Base-by-base conservation (phyloP, 2,797 vertebrate genomes). In the Sebastes matsubarae region DNA sequence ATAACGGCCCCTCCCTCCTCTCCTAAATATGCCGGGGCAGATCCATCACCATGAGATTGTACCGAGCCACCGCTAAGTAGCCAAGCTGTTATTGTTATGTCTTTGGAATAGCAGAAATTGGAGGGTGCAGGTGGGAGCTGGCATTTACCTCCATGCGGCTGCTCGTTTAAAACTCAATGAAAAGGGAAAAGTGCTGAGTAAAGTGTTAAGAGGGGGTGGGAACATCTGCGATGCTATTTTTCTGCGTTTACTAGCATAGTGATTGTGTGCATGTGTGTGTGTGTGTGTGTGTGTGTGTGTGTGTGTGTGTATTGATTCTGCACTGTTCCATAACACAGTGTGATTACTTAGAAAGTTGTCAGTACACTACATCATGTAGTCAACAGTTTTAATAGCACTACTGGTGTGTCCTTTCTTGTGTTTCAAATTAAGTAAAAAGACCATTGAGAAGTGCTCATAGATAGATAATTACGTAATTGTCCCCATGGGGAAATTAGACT, bases 121-220 rank as follows among this genome's bases (percentile, higher is more conserved):
- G 66, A 77, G 63, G 66, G 58, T 82, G 83, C 86, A 88, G 84
- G 86, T 89, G 87, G 84, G 79, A 87, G 67, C 61, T 63, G 85
- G 84, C 69, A 79, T 92, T 92, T 90, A 88, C 75, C 85, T 87
- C 72, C 66, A 57, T 42, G 52, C 5, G 46, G 68, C 70, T 36
- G 80, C 80, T 92, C 65, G 18, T 90, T 93, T 85, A 89, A 90
- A 90, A 89, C 63, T 70, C 80, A 82, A 42, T 87, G 82, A 83
- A 86, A 88, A 68, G 55, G 27, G 55, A 68, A 87, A 91, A 88
- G 80, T 84, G 90, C 90, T 91, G 90, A 90, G 80, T 71, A 58
- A 77, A 86, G 85, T 71, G 80, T 66, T 88, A 70, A 72, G 78
- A 74, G 83, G 74, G 66, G 66, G 71, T 69, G 66, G 22, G 65